Percentiles rank a stretch among this genome's conserved stretches.
Conservation (phyloP, 1,140 invertebrate genomes). For the Calycopis cecrops region DNA sequence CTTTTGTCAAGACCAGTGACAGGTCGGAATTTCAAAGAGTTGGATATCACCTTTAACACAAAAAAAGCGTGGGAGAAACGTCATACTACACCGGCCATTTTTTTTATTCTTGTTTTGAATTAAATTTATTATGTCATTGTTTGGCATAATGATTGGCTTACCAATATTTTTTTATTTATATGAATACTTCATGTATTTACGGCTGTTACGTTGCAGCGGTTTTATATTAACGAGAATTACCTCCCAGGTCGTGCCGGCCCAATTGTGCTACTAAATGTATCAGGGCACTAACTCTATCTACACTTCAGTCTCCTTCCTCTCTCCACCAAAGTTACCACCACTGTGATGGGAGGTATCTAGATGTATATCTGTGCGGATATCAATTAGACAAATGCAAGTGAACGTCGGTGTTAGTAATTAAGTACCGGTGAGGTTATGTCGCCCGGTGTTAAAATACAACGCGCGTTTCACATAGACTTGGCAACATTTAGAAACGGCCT, state of each 20-base stretch:
- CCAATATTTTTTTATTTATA: no score
- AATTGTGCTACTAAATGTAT: no score
- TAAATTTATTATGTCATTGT: background rate
- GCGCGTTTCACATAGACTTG: background rate
- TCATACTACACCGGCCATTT: constrained; percentile 26
- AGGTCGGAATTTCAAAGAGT: constrained; percentile 49
- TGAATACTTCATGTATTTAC: no score
- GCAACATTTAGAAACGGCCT: background rate
- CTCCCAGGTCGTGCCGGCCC: no score
- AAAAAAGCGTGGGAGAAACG: constrained; percentile 58
- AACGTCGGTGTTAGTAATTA: background rate
- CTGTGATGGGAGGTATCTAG: no score
- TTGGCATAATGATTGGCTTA: constrained; percentile 6
- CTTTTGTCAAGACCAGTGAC: constrained; percentile 46
- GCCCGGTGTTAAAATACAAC: constrained; percentile 2
- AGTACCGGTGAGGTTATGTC: background rate
- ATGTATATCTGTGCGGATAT: background rate
- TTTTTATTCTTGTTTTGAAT: constrained; percentile 11
- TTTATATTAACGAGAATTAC: no score
- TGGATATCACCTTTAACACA: constrained; percentile 49
- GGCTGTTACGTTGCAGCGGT: no score
- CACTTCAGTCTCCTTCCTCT: no score
- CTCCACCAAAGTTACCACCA: no score
- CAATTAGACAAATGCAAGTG: constrained; percentile 1
- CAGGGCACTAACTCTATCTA: no score